Percentiles rank a stretch among this genome's conserved stretches.
Evolutionary conservation across 2,113 vertebrate genomes (phyloP).

Genomic region (Nycticebus coucang): DNA sequence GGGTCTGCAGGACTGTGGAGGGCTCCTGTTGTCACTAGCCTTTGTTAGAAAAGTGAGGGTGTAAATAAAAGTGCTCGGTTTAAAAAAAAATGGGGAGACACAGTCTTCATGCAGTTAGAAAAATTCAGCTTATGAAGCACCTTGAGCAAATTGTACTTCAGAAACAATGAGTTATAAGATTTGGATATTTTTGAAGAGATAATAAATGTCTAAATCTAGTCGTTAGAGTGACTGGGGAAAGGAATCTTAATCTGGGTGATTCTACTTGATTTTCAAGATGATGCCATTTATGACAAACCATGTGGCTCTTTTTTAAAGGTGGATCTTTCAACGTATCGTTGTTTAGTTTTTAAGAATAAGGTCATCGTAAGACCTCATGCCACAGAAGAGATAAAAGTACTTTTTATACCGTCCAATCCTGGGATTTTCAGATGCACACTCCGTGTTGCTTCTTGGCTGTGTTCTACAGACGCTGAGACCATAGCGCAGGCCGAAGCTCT

Average conservation of each 20-base stretch:
- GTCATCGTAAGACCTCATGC: constrained; percentile 92
- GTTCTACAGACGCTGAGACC: constrained; percentile 89
- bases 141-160: neutral
- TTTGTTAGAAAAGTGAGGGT: neutral
- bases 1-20: neutral
- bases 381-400: constrained; percentile 93
- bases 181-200: constrained; percentile 25
- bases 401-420: constrained; percentile 90
- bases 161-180: neutral
- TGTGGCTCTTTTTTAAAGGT: constrained; percentile 84
- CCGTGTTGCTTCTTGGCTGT: constrained; percentile 93
- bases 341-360: constrained; percentile 96
- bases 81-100: neutral
- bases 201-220: neutral
- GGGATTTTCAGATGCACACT: constrained; percentile 94
- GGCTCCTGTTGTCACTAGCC: neutral
- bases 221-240: neutral
- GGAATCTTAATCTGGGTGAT: neutral
- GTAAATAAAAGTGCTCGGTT: neutral
- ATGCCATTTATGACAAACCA: neutral
- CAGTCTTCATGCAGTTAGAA: neutral
- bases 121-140: neutral
- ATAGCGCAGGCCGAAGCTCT: constrained; percentile 90
- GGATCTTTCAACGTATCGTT: constrained; percentile 90
- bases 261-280: constrained; percentile 25